These are phyloP conservation scores for Rosalia funebris DNA, from an alignment of 2,888 invertebrate species.

Conservation along the genomic window DNA sequence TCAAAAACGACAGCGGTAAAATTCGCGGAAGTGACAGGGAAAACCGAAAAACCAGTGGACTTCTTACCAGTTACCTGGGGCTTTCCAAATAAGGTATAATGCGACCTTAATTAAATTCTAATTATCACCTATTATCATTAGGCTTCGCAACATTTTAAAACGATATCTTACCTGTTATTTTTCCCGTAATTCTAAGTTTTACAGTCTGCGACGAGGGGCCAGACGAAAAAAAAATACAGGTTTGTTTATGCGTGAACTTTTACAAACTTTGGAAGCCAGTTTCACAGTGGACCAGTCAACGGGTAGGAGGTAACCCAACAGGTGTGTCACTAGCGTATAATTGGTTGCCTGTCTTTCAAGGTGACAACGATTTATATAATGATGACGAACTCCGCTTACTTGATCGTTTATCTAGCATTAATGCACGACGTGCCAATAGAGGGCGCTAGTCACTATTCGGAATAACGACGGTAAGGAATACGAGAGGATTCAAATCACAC, in stretches of 20 bases:
- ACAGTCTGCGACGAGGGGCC: background rate
- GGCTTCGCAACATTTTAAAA: too few species aligned
- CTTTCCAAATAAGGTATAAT: constrained; percentile 36
- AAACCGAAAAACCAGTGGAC: constrained; percentile 20
- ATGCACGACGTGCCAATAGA: background rate
- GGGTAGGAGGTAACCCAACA: constrained; percentile 20
- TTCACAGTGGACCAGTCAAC: constrained; percentile 9
- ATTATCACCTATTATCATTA: background rate
- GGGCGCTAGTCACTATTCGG: background rate
- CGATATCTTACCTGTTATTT: constrained; percentile 11
- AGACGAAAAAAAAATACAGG: background rate
- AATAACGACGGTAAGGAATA: background rate
- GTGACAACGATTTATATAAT: too few species aligned
- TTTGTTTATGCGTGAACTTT: constrained; percentile 13
- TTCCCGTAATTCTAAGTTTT: background rate
- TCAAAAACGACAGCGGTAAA: constrained; percentile 6
- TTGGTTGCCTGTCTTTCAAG: constrained; percentile 10
- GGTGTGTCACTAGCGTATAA: constrained; percentile 6
- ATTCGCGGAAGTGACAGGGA: constrained; percentile 9
- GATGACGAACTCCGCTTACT: too few species aligned
- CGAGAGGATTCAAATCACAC: background rate
- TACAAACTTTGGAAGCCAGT: constrained; percentile 17
- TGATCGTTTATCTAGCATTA: too few species aligned
- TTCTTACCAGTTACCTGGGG: constrained; percentile 11
- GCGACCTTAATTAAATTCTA: constrained; percentile 8